Conservation (phyloP, 2,797 vertebrate genomes). For the Rhinichthys osculus region DNA sequence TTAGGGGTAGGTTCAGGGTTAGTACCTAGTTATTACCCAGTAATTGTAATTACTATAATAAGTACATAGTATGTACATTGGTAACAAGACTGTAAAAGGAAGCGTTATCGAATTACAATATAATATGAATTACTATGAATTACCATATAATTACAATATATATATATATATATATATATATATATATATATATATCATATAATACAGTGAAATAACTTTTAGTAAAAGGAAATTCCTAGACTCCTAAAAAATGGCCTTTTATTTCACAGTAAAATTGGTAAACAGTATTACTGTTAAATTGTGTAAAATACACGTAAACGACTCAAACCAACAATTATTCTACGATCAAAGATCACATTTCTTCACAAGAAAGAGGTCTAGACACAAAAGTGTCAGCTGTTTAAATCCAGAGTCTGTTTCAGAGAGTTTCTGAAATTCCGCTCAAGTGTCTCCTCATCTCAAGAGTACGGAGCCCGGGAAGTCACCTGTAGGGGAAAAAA, state of each 20-base stretch:
- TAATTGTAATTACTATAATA: too few relatives aligned
- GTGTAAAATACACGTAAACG: neutral
- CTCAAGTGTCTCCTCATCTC: conserved; percentile 21
- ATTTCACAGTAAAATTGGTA: too few relatives aligned
- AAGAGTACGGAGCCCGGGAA: too few relatives aligned
- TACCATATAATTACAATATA: neutral
- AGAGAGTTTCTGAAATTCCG: conserved; percentile 22
- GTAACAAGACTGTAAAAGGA: too few relatives aligned
- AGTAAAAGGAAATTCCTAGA: neutral
- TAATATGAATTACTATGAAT: neutral
- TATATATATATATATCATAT: too few relatives aligned
- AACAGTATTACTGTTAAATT: neutral
- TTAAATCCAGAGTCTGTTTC: conserved; percentile 14
- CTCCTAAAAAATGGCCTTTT: too few relatives aligned
- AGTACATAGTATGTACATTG: too few relatives aligned
- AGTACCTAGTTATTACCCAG: too few relatives aligned
- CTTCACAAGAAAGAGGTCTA: neutral
- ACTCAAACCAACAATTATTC: neutral
- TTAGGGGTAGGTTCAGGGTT: too few relatives aligned
- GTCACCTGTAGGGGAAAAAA: too few relatives aligned
- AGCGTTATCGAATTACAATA: too few relatives aligned
- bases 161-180: too few relatives aligned
- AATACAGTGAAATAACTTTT: neutral
- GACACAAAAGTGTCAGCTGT: neutral
- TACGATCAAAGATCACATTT: neutral